phyloP scores from a whole-genome alignment of 2,797 vertebrate genomes.

The Danio albolineatus region DNA sequence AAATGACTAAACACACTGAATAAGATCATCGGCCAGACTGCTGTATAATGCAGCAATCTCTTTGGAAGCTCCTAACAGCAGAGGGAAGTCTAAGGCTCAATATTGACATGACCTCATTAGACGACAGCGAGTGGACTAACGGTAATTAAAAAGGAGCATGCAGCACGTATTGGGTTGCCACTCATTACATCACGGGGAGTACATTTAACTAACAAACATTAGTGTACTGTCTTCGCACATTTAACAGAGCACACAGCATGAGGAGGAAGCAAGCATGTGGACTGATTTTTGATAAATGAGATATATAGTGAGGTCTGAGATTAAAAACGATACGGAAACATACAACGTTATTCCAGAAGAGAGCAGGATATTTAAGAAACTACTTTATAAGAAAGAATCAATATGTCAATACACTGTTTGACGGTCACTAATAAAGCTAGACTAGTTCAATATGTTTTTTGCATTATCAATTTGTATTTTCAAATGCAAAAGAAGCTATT shows the following conservation, averaged over 20 bases:
- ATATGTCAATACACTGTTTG: not conserved
- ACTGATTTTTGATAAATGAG: not conserved
- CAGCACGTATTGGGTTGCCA: constrained; percentile 21
- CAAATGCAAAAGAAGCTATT: no score
- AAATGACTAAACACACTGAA: constrained; percentile 31
- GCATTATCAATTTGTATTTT: no score
- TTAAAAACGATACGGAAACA: not conserved
- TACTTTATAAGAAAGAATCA: not conserved
- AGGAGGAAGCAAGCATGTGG: not conserved
- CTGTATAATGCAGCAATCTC: not conserved
- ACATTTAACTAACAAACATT: constrained; percentile 44
- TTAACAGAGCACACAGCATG: not conserved
- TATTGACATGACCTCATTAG: constrained; percentile 50
- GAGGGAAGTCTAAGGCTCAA: constrained; percentile 26
- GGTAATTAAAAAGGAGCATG: constrained; percentile 50
- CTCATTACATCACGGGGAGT: constrained; percentile 49
- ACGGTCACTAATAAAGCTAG: not conserved
- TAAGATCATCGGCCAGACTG: constrained; percentile 14
- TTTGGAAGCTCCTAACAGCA: constrained; percentile 1
- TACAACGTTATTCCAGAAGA: not conserved
- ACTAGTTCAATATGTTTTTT: no score
- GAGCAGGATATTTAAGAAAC: not conserved
- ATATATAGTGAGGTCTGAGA: not conserved
- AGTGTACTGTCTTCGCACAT: constrained; percentile 4
- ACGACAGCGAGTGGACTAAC: constrained; percentile 40